A percentile compares a stretch with the other conserved stretches of the same genome.
Conservation (phyloP, 2,797 vertebrate genomes). For the Pseudotriccus pelzelni region DNA sequence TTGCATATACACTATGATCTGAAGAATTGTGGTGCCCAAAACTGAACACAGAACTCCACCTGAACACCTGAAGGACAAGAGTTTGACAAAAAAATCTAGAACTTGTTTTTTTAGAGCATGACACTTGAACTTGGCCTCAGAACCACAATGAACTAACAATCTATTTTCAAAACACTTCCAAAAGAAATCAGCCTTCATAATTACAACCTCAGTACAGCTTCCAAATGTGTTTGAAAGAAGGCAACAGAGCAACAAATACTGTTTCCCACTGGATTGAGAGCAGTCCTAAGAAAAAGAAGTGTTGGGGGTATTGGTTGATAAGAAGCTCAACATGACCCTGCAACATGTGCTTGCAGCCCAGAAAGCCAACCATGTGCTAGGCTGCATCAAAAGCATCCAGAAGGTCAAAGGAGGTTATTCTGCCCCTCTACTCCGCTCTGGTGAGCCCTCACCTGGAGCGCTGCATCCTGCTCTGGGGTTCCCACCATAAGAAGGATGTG, state of each 20-base stretch:
- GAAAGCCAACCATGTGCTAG: not conserved
- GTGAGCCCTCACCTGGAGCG: not conserved
- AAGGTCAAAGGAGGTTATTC: not conserved
- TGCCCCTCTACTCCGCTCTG: not conserved
- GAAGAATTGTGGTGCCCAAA: not conserved
- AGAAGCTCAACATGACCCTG: not conserved
- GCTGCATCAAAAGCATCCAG: not conserved
- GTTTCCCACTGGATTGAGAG: not conserved
- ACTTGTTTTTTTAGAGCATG: not conserved
- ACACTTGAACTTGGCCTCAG: not conserved
- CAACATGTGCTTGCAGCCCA: not conserved
- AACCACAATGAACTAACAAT: not conserved
- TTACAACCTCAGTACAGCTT: not conserved
- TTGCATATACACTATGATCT: not conserved
- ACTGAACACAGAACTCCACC: not conserved
- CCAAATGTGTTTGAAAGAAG: not conserved
- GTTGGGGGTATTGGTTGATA: not conserved
- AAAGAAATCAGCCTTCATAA: not conserved
- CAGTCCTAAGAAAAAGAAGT: not conserved
- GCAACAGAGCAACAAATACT: not conserved
- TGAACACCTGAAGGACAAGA: not conserved
- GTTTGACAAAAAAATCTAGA: not conserved
- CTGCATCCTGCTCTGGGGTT: not conserved
- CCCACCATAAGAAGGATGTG: not conserved
- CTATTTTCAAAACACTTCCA: not conserved